A percentile compares a stretch with the other conserved stretches of the same genome.
Conservation (phyloP, 2,113 vertebrate species). For the Chelonoidis abingdonii region DNA sequence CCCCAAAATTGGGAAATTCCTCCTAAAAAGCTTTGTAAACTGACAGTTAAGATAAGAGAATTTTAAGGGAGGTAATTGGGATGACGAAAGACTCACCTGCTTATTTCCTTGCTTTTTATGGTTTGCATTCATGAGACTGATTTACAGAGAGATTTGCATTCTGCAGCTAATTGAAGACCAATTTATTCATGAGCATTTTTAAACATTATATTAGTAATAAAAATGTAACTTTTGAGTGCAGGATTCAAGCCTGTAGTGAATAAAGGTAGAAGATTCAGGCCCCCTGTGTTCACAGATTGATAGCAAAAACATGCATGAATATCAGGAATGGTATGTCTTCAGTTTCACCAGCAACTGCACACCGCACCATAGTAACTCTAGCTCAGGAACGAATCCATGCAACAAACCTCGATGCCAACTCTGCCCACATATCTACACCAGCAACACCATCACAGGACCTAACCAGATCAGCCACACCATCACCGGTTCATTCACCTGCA, state of each 20-base stretch:
- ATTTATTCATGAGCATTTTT: neutral
- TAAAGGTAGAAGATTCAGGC: neutral
- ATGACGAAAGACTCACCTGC: neutral
- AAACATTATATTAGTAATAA: neutral
- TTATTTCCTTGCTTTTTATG: neutral
- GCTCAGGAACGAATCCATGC: no score
- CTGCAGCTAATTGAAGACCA: neutral
- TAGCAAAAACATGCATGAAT: neutral
- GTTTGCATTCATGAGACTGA: neutral
- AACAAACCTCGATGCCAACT: no score
- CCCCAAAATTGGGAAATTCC: neutral
- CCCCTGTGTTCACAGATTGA: neutral
- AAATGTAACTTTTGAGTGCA: neutral
- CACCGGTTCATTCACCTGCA: no score
- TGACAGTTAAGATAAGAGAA: neutral
- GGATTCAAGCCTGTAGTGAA: neutral
- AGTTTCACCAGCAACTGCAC: neutral
- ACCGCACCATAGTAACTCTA: no score
- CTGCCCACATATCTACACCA: no score
- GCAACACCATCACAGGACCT: no score
- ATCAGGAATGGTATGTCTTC: neutral
- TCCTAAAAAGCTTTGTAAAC: neutral
- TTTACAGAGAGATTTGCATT: conserved; percentile 25
- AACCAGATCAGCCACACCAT: no score
- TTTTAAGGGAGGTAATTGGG: neutral